Evolutionary conservation across 2,888 invertebrate species (phyloP), one percentile per base, ranked within the genome.

Genomic region (Hirudinaria manillensis): DNA sequence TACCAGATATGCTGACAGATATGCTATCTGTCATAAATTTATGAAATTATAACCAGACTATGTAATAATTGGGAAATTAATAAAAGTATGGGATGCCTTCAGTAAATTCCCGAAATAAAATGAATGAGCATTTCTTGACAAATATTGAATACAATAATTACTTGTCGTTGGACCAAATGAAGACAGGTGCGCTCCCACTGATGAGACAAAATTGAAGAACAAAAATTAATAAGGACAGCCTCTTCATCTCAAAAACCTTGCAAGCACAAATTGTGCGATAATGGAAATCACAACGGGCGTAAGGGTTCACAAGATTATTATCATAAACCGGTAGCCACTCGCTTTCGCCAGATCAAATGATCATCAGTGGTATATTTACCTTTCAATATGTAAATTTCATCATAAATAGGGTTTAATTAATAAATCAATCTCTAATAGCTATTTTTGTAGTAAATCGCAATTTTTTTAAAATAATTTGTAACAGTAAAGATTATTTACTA

Each of bases 151-250:
- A 24, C 0, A 34, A 36, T 32, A 72, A 36, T 72, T 24, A 72
- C 72, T 32, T 29, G 45, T 53, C 53, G 32, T 73, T 73, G n/a
- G 73, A 73, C 73, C 73, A 73, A 7, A 56, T 65, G 38, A 73
- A 73, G n/a, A 73, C 73, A 61, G 73, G 73, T n/a, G 61, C 73
- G 19, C 36, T 34, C n/a, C 53, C 72, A 13, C 32, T 32, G 32
- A 55, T 72, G 53, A 32, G 4, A 27, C 45, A 70, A 27, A 70
- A 45, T 27, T 45, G 24, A 0, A 45, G 24, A 1, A 38, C n/a
- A 38, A 3, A 70, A 27, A 70, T 6, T 21, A 70, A n/a, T 6
- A 19, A 34, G 3, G n/a, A 21, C 19, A 61, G 29, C 3, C 24
- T n/a, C 61, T 61, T 61, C 61, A 61, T 61, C 6, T 27, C 61